Evolutionary conservation across 2,888 invertebrate species (phyloP).

Genomic region (Anthophora plumipes): DNA sequence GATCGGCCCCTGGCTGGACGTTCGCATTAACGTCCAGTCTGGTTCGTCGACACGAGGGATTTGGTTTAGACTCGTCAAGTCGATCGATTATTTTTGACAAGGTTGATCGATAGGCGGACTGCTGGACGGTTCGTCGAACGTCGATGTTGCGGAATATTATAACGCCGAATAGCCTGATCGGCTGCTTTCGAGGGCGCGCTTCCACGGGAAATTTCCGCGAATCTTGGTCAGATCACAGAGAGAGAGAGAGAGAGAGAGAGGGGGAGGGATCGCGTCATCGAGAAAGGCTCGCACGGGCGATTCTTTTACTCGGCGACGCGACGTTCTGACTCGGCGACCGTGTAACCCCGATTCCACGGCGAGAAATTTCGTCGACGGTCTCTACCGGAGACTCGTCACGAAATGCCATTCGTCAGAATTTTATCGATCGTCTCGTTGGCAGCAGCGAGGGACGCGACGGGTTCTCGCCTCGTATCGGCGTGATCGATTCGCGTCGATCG

Average conservation of each 20-base stretch:
- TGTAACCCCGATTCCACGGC: conserved; percentile 69
- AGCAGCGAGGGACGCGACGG: conserved; percentile 7
- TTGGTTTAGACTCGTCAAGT: conserved; percentile 82
- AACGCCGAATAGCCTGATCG: not conserved
- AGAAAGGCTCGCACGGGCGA: conserved; percentile 4
- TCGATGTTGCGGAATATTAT: conserved; percentile 30
- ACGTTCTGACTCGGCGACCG: conserved; percentile 61
- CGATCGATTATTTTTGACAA: conserved; percentile 83
- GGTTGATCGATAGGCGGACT: conserved; percentile 82
- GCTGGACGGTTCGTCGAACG: conserved; percentile 74
- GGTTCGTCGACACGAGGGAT: conserved; percentile 81
- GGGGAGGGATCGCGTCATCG: not conserved
- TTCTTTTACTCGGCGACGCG: conserved; percentile 34
- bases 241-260: too few species aligned
- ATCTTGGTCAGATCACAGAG: too few species aligned
- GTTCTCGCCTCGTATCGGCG: conserved; percentile 46
- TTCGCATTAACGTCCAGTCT: conserved; percentile 83
- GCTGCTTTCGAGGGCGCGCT: not conserved
- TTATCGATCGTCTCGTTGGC: conserved; percentile 63
- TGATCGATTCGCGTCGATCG: conserved; percentile 66
- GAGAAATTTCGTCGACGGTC: conserved; percentile 59
- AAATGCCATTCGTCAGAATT: conserved; percentile 75
- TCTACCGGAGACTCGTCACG: conserved; percentile 69
- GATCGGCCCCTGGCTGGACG: conserved; percentile 80
- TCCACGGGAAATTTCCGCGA: not conserved